These are phyloP conservation scores for Scylla paramamosain DNA, from an alignment of 1,140 invertebrate species.

Conservation along the genomic window DNA sequence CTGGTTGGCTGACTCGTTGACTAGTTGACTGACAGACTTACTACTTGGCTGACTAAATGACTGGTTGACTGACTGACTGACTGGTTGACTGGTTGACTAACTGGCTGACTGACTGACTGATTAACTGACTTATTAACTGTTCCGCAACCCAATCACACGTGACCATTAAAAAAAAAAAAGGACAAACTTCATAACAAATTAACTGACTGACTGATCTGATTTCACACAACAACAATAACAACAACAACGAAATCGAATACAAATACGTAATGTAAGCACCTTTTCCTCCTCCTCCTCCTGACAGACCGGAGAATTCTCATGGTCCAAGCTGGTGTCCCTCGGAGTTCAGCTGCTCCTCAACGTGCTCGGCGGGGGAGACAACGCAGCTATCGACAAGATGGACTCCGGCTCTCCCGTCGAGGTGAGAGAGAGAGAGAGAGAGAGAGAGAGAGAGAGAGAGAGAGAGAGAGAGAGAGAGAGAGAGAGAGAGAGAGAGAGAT, in stretches of 20 bases:
- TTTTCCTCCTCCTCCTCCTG: background rate
- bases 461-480: background rate
- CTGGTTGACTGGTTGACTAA: too few species aligned
- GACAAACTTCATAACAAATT: too few species aligned
- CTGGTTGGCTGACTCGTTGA: background rate
- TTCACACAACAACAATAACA: too few species aligned
- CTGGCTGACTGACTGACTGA: too few species aligned
- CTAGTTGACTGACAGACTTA: background rate
- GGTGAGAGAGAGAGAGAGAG: conserved; percentile 26
- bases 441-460: background rate
- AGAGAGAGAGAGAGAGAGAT: conserved; percentile 1
- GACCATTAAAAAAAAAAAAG: too few species aligned
- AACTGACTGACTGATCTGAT: too few species aligned
- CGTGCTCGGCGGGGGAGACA: conserved; percentile 86
- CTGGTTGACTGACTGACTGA: too few species aligned
- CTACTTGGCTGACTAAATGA: background rate
- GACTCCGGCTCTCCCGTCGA: conserved; percentile 65
- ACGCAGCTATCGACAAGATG: conserved; percentile 71
- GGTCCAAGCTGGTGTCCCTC: conserved; percentile 84
- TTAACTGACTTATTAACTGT: too few species aligned
- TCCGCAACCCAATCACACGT: too few species aligned
- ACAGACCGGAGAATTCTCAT: conserved; percentile 78
- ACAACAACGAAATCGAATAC: too few species aligned
- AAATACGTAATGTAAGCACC: too few species aligned
- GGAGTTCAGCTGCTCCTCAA: conserved; percentile 91